These are phyloP conservation scores for Heliconius charithonia DNA, from an alignment of 2,888 invertebrate genomes.

Conservation along the genomic window DNA sequence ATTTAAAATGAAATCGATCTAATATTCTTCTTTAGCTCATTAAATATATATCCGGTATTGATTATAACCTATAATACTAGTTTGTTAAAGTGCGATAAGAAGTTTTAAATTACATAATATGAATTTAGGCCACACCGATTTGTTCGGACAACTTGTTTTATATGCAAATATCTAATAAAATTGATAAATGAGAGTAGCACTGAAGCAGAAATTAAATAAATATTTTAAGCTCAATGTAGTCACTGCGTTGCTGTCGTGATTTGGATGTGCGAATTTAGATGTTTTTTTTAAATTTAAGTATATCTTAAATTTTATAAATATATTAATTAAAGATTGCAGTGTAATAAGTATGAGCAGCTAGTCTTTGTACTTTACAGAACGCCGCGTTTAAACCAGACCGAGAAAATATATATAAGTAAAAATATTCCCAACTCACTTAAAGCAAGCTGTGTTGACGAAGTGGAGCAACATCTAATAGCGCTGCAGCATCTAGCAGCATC, in stretches of 20 bases:
- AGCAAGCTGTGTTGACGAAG: not conserved
- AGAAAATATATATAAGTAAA: not conserved
- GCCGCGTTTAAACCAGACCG: not conserved
- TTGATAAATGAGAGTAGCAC: not conserved
- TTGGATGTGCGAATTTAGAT: not conserved
- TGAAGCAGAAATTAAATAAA: not conserved
- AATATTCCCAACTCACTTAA: not conserved
- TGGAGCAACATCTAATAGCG: not conserved
- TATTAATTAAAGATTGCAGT: not conserved
- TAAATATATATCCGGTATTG: constrained; percentile 7
- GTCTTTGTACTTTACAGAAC: not conserved
- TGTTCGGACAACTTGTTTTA: constrained; percentile 4
- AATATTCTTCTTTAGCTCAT: not conserved
- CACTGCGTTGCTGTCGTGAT: not conserved
- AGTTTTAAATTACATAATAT: constrained; percentile 17
- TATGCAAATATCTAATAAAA: constrained; percentile 16
- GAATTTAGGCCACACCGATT: constrained; percentile 11
- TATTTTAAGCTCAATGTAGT: not conserved
- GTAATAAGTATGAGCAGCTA: not conserved
- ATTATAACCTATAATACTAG: constrained; percentile 5
- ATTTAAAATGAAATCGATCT: constrained; percentile 1
- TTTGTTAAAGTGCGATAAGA: constrained; percentile 4
- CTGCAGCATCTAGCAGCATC: too few species aligned
- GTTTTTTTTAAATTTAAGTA: not conserved
- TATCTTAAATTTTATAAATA: too few species aligned